Evolutionary conservation across 2,888 invertebrate genomes (phyloP).

Genomic region (Acrobeloides nanus): DNA sequence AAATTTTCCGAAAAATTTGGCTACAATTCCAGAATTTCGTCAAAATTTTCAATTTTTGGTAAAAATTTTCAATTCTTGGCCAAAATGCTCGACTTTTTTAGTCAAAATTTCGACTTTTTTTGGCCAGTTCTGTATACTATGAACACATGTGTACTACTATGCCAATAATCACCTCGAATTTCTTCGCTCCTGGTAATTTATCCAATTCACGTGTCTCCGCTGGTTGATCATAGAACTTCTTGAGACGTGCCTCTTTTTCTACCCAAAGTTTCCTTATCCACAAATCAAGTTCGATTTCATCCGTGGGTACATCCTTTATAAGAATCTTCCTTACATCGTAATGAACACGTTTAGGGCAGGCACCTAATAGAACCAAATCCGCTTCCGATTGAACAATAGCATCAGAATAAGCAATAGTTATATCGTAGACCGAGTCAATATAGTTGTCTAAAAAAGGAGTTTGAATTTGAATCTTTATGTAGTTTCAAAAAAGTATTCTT

Average conservation of each 20-base stretch:
- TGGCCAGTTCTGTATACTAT: not conserved
- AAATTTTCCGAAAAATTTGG: too few species aligned
- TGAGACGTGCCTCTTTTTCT: conserved; percentile 54
- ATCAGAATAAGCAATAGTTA: conserved; percentile 73
- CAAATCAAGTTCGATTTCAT: conserved; percentile 44
- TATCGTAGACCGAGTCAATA: conserved; percentile 72
- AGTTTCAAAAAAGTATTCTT: too few species aligned
- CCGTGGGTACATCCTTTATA: conserved; percentile 38
- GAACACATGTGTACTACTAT: not conserved
- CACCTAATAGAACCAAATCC: conserved; percentile 64
- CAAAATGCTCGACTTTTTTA: conserved; percentile 7
- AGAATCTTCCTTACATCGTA: conserved; percentile 64
- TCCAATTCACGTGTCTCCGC: conserved; percentile 12
- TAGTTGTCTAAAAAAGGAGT: conserved; percentile 58
- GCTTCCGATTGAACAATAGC: conserved; percentile 69
- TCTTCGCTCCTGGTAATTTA: conserved; percentile 11
- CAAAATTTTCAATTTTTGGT: not conserved
- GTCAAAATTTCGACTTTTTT: too few species aligned
- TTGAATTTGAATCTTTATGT: too few species aligned
- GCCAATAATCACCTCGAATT: conserved; percentile 15
- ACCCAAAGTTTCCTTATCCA: conserved; percentile 55
- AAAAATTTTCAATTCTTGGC: too few species aligned
- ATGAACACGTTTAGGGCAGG: conserved; percentile 68
- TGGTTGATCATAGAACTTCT: conserved; percentile 23
- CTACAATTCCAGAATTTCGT: not conserved